Evolutionary conservation across 2,113 vertebrate species (phyloP).

Genomic region (Leucopsar rothschildi): DNA sequence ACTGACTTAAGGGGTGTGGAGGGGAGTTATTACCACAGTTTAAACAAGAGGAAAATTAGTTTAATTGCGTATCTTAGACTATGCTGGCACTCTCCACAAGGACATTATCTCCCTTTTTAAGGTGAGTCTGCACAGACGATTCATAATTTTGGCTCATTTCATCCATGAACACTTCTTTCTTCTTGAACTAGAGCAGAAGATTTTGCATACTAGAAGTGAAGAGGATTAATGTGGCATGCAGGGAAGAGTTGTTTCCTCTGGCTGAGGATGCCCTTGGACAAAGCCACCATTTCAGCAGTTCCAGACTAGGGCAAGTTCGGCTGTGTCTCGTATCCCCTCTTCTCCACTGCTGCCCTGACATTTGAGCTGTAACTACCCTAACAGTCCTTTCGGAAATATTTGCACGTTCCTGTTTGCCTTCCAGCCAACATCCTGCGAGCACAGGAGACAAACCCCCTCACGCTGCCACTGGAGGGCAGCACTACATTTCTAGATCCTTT

Average conservation of each 20-base stretch:
- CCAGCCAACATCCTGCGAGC: background rate
- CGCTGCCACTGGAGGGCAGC: conserved; percentile 72
- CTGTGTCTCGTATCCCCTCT: background rate
- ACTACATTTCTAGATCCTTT: background rate
- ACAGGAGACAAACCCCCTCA: background rate
- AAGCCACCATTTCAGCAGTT: background rate
- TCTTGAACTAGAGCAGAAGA: background rate
- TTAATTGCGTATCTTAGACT: background rate
- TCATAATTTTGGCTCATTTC: background rate
- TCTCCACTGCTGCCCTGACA: background rate
- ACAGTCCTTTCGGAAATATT: background rate
- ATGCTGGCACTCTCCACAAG: background rate
- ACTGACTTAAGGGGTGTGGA: background rate
- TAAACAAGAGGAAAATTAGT: background rate
- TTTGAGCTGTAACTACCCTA: background rate
- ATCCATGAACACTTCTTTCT: background rate
- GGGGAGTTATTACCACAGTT: background rate
- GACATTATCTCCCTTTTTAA: background rate
- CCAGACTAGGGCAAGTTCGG: background rate
- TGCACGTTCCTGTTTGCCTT: background rate
- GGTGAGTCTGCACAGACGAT: background rate
- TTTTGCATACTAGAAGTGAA: background rate
- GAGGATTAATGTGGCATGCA: background rate
- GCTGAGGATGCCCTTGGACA: background rate
- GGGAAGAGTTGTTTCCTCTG: background rate